Percentiles rank a stretch among this genome's conserved stretches.
phyloP scores from a whole-genome alignment of 37 sponge, comb jelly and placozoan genomes.

The Spongilla lacustris region DNA sequence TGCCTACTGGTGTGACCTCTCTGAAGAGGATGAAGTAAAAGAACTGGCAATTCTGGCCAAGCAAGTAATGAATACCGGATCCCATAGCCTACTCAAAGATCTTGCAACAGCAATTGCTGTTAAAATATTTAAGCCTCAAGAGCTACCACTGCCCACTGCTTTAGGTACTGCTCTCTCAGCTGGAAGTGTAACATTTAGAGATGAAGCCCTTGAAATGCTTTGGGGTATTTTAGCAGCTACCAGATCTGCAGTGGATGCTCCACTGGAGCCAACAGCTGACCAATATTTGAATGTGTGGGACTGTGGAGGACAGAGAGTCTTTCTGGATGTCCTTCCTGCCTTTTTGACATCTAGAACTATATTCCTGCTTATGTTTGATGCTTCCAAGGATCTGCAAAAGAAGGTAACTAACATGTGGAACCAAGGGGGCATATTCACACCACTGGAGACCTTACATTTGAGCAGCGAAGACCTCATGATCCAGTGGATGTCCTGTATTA shows the following conservation, averaged over 20 bases:
- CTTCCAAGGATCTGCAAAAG: slow-evolving; percentile 16
- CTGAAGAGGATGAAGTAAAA: slow-evolving; percentile 35
- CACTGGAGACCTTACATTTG: not conserved
- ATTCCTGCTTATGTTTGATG: slow-evolving; percentile 59
- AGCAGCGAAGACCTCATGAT: slow-evolving; percentile 21
- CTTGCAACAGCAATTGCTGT: too few relatives aligned
- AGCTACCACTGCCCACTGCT: too few relatives aligned
- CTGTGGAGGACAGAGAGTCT: slow-evolving; percentile 66
- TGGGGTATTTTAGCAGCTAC: not conserved
- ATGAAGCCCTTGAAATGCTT: not conserved
- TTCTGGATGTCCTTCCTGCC: slow-evolving; percentile 51
- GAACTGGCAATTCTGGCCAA: slow-evolving; percentile 21
- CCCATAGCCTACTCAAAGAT: too few relatives aligned
- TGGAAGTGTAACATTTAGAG: not conserved
- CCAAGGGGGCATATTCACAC: slow-evolving; percentile 15
- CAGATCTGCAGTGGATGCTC: not conserved
- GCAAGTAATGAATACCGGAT: not conserved
- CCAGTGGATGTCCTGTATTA: slow-evolving; percentile 56
- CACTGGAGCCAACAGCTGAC: not conserved
- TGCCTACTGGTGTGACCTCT: not conserved
- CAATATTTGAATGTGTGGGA: slow-evolving; percentile 52
- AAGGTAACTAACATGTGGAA: not conserved
- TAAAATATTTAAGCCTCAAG: too few relatives aligned
- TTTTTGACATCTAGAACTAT: slow-evolving; percentile 53
- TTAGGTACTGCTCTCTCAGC: too few relatives aligned